These are phyloP conservation scores for Oncorhynchus mykiss DNA, from an alignment of 2,113 vertebrate species.

Conservation along the genomic window DNA sequence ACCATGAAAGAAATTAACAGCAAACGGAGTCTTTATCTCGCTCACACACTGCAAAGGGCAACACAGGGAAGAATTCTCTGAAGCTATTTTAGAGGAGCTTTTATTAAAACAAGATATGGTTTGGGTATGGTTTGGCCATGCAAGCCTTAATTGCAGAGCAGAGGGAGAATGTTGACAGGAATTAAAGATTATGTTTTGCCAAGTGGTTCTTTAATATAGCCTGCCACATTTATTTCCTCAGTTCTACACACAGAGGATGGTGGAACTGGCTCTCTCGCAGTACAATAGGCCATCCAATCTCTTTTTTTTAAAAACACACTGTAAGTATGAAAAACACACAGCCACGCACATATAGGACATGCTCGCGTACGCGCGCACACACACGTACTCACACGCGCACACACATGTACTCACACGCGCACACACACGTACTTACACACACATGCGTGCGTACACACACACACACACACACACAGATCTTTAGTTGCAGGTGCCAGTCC, in stretches of 20 bases:
- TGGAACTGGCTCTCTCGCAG: no score
- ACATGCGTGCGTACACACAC: background rate
- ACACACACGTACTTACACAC: background rate
- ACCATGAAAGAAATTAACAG: slow-evolving; percentile 58
- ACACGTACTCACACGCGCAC: background rate
- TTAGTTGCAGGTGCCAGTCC: background rate
- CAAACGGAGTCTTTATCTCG: slow-evolving; percentile 22
- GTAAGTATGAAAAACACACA: background rate
- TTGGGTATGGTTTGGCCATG: slow-evolving; percentile 49
- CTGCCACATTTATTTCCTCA: slow-evolving; percentile 5
- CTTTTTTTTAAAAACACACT: no score
- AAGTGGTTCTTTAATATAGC: slow-evolving; percentile 54
- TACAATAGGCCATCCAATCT: no score
- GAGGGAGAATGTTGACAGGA: slow-evolving; percentile 45
- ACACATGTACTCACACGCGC: background rate
- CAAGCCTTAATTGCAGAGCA: slow-evolving; percentile 47
- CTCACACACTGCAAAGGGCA: slow-evolving; percentile 44
- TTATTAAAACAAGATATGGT: slow-evolving; percentile 49
- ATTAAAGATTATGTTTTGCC: slow-evolving; percentile 48
- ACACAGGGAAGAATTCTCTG: slow-evolving; percentile 44
- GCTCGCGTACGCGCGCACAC: background rate
- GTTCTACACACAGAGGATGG: background rate
- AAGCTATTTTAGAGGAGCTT: slow-evolving; percentile 60
- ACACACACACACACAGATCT: background rate
- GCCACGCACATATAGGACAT: no score